Conservation (phyloP, 2,797 vertebrate genomes). For the Hippopotamyrus pictus region DNA sequence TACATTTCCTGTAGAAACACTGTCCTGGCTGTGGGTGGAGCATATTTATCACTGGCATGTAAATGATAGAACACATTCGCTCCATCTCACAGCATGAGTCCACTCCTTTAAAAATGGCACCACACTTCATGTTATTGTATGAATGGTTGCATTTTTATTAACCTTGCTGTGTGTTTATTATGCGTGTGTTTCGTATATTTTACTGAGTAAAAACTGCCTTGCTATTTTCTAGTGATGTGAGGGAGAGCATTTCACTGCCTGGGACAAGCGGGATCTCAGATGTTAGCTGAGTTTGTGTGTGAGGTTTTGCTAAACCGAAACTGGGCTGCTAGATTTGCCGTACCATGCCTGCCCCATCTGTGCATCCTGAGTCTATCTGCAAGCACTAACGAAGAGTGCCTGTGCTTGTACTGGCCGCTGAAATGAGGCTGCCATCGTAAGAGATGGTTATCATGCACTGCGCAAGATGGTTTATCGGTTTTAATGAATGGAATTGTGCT, state of each 20-base stretch:
- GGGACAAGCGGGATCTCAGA: neutral
- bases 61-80: neutral
- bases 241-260: neutral
- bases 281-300: neutral
- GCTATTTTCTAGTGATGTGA: neutral
- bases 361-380: constrained; percentile 3
- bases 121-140: neutral
- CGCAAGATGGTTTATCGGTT: constrained; percentile 19
- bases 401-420: neutral
- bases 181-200: neutral
- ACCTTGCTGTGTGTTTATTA: neutral
- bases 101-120: neutral
- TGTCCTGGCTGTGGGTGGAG: neutral
- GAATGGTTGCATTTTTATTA: neutral
- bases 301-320: neutral
- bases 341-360: neutral
- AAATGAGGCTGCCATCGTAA: constrained; percentile 2
- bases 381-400: neutral
- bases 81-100: neutral
- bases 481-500: constrained; percentile 23
- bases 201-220: neutral
- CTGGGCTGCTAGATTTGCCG: neutral
- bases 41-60: neutral
- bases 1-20: neutral
- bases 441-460: constrained; percentile 4